A percentile compares a stretch with the other conserved stretches of the same genome.
phyloP scores from a whole-genome alignment of 2,113 vertebrate genomes.

The Mirounga angustirostris region DNA sequence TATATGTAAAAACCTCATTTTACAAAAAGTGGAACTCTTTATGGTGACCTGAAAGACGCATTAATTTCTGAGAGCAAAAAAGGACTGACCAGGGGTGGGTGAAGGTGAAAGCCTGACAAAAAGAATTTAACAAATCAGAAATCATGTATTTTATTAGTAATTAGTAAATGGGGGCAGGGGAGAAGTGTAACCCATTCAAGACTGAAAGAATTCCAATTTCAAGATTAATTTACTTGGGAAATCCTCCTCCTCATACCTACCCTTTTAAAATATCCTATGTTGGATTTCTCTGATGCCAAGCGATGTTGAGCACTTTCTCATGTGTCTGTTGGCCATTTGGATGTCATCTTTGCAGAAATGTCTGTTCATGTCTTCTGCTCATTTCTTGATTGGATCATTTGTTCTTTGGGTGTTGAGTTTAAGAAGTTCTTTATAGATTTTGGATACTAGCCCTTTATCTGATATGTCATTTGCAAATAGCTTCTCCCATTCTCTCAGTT shows the following conservation, averaged over 20 bases:
- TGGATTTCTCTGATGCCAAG: no score
- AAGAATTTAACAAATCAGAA: background rate
- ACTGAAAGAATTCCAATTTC: background rate
- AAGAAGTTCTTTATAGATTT: no score
- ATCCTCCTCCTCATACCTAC: background rate
- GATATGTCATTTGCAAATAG: no score
- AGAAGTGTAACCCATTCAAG: background rate
- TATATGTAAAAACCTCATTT: background rate
- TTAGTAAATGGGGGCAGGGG: background rate
- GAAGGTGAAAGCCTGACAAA: background rate
- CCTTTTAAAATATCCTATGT: background rate
- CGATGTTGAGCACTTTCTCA: no score
- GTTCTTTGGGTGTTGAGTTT: no score
- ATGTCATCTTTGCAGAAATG: no score
- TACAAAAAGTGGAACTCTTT: background rate
- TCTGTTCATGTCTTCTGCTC: no score
- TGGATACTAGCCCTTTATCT: no score
- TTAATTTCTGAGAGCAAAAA: background rate
- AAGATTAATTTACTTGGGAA: constrained; percentile 19
- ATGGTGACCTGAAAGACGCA: background rate
- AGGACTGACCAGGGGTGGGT: background rate
- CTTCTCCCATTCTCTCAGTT: no score
- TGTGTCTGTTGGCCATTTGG: no score
- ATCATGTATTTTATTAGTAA: background rate
- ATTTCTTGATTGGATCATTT: no score